Evolutionary conservation across 2,113 vertebrate species (phyloP).

Genomic region (Glaucidium brasilianum): DNA sequence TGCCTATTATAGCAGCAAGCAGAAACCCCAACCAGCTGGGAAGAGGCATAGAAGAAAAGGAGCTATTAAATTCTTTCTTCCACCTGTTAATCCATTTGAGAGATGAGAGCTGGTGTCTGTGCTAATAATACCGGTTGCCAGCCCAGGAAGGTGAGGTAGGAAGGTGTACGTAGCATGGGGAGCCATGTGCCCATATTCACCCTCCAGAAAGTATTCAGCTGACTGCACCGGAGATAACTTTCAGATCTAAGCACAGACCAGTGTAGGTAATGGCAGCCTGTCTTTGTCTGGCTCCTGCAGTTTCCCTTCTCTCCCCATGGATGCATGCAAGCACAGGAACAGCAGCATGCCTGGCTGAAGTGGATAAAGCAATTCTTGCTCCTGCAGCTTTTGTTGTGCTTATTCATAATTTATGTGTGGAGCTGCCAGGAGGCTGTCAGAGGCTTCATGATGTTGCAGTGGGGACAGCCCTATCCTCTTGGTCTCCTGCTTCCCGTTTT

Average conservation of each 20-base stretch:
- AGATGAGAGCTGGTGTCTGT: background rate
- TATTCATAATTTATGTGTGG: background rate
- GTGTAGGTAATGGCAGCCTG: background rate
- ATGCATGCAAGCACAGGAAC: fast-evolving
- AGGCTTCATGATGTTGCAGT: background rate
- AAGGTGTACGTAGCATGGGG: background rate
- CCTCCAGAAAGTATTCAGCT: background rate
- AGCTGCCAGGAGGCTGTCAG: background rate
- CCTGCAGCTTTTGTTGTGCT: background rate
- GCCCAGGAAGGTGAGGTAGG: background rate
- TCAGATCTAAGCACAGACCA: background rate
- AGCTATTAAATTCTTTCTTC: background rate
- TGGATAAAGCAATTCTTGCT: background rate
- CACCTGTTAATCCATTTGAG: background rate
- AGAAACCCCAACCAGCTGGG: background rate
- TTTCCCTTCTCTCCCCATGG: background rate
- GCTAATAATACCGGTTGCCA: background rate
- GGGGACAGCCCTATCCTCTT: background rate
- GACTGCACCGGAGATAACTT: background rate
- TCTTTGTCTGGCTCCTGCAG: background rate
- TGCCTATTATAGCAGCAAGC: background rate
- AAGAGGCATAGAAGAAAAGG: background rate
- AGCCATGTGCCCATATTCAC: background rate
- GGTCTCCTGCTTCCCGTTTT: background rate
- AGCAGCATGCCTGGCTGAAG: background rate